These are phyloP conservation scores for Choreutis nemorana DNA, from an alignment of 2,888 invertebrate species.

Conservation along the genomic window DNA sequence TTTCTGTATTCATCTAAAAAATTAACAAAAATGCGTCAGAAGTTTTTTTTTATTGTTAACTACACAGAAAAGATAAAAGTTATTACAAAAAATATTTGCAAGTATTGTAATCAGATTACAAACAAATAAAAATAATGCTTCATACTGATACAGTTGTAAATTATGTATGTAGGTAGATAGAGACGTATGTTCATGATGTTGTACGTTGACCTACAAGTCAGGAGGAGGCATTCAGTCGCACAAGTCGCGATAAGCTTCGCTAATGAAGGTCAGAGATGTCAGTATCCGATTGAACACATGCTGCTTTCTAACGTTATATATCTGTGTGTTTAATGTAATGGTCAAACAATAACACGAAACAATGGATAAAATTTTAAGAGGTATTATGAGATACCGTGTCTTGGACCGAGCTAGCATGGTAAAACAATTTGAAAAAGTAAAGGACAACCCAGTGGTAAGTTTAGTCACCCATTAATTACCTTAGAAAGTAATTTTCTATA, in stretches of 20 bases:
- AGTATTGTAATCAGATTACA: too few species aligned
- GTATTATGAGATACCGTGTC: constrained; percentile 88
- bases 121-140: neutral
- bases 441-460: constrained; percentile 86
- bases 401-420: constrained; percentile 87
- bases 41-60: too few species aligned
- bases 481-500: neutral
- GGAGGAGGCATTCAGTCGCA: too few species aligned
- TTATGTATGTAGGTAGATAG: neutral
- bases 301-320: constrained; percentile 8
- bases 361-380: constrained; percentile 89
- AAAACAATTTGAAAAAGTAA: constrained; percentile 89
- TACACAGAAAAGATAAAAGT: too few species aligned
- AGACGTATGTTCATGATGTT: constrained; percentile 1
- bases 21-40: constrained; percentile 2
- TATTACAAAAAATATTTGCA: too few species aligned
- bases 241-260: constrained; percentile 36
- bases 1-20: constrained; percentile 40
- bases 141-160: neutral
- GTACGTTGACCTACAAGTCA: constrained; percentile 10
- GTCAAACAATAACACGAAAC: constrained; percentile 13
- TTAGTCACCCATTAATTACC: neutral
- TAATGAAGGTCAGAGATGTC: constrained; percentile 56
- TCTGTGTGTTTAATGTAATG: constrained; percentile 7
- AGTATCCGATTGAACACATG: constrained; percentile 20